These are phyloP conservation scores for Andrena haemorrhoa DNA, from an alignment of 2,888 invertebrate genomes.

Conservation along the genomic window DNA sequence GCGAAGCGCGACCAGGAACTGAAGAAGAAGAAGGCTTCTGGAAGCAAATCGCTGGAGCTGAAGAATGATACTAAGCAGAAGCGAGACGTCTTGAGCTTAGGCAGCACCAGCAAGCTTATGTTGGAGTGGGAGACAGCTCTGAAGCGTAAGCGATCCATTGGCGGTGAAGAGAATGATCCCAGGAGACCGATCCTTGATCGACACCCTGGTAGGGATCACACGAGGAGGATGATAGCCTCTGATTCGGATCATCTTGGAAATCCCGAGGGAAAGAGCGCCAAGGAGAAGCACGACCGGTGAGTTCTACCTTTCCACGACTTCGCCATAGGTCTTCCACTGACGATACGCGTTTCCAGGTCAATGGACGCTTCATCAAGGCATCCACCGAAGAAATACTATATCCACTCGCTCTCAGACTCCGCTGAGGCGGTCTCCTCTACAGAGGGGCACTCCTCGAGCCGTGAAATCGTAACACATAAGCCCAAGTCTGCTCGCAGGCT, in stretches of 20 bases:
- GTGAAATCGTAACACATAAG: not conserved
- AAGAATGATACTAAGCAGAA: conserved; percentile 50
- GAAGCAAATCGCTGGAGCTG: conserved; percentile 12
- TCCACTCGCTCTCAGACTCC: conserved; percentile 35
- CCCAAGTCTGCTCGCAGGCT: not conserved
- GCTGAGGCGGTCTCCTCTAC: not conserved
- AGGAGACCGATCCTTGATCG: not conserved
- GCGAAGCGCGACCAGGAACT: conserved; percentile 58
- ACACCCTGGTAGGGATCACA: conserved; percentile 5
- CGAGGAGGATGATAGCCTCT: not conserved
- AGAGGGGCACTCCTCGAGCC: not conserved
- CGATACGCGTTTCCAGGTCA: conserved; percentile 26
- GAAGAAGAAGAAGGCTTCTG: conserved; percentile 48
- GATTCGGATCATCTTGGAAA: not conserved
- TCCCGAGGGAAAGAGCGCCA: not conserved
- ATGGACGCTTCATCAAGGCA: conserved; percentile 38
- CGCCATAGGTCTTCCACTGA: not conserved
- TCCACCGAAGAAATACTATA: conserved; percentile 74
- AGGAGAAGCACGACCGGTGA: conserved; percentile 20
- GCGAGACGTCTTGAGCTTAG: not conserved
- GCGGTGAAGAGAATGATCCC: not conserved
- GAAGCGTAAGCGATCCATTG: conserved; percentile 37
- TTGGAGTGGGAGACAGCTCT: not conserved
- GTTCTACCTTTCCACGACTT: conserved; percentile 8
- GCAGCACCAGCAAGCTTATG: not conserved